Evolutionary conservation across 92 coral and sea anemone genomes (phyloP).

Genomic region (Zoanthus gigantus): DNA sequence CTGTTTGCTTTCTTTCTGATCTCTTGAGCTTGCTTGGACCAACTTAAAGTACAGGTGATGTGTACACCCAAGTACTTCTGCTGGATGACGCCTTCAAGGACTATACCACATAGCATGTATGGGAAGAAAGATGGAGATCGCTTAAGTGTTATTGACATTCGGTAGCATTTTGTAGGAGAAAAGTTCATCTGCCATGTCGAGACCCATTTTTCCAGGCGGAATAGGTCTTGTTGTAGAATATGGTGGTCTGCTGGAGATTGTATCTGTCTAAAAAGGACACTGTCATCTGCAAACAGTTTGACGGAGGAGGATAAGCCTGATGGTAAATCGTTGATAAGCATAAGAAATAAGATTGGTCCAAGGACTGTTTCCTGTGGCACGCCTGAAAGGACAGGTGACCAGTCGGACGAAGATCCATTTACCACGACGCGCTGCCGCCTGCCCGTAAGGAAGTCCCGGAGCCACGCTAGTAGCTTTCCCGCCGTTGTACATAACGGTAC

Average conservation of each 20-base stretch:
- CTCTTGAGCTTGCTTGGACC: slow-evolving; percentile 59
- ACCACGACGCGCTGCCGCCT: slow-evolving; percentile 44
- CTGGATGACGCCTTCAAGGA: slow-evolving; percentile 54
- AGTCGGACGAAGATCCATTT: slow-evolving; percentile 42
- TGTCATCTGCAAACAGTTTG: slow-evolving; percentile 52
- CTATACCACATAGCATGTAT: slow-evolving; percentile 41
- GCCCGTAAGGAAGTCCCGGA: slow-evolving; percentile 32
- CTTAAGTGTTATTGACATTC: slow-evolving; percentile 50
- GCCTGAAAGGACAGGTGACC: slow-evolving; percentile 47
- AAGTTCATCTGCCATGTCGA: slow-evolving; percentile 51
- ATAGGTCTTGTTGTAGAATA: slow-evolving; percentile 43
- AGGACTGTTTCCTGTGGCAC: slow-evolving; percentile 19
- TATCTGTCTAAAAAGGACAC: slow-evolving; percentile 31
- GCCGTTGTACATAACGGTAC: too few relatives aligned
- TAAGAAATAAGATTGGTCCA: slow-evolving; percentile 1
- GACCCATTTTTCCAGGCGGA: slow-evolving; percentile 42
- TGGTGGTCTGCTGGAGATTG: slow-evolving; percentile 29
- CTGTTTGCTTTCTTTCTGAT: slow-evolving; percentile 56
- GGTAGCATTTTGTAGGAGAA: slow-evolving; percentile 44
- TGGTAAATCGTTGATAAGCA: slow-evolving; percentile 43
- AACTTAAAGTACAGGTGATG: slow-evolving; percentile 60
- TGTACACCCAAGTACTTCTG: slow-evolving; percentile 56
- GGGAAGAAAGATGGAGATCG: slow-evolving; percentile 41
- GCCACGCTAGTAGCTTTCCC: slow-evolving; percentile 10
- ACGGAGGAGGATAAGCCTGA: slow-evolving; percentile 32